Evolutionary conservation across 30 jellyfish, hydroid and myxozoan genomes (phyloP).

Genomic region (Calvadosia cruxmelitensis): DNA sequence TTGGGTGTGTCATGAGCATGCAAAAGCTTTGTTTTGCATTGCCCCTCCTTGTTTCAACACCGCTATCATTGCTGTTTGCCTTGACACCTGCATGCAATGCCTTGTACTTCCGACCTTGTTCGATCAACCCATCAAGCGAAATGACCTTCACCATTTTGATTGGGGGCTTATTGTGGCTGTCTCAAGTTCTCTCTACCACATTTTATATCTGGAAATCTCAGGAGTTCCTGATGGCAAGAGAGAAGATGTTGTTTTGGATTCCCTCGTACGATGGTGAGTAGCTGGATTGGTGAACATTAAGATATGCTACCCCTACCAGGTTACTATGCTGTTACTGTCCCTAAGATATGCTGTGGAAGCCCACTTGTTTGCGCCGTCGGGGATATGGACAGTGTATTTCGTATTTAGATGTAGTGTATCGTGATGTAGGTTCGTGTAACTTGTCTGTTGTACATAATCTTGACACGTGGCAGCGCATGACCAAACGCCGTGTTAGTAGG

Average conservation of each 20-base stretch:
- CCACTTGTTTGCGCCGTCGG: no score
- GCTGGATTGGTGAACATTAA: no score
- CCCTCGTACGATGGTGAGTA: constrained; percentile 72
- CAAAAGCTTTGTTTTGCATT: constrained; percentile 60
- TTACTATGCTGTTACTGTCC: no score
- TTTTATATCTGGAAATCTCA: constrained; percentile 65
- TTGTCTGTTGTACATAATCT: no score
- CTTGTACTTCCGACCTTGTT: not conserved
- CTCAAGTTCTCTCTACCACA: constrained; percentile 50
- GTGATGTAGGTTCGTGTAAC: no score
- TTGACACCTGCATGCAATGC: constrained; percentile 9
- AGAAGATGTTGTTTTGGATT: constrained; percentile 68
- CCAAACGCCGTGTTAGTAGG: no score
- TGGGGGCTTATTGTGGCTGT: constrained; percentile 59
- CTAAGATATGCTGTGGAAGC: no score
- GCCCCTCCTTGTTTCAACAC: constrained; percentile 57
- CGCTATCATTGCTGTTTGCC: constrained; percentile 25
- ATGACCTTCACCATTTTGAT: constrained; percentile 2
- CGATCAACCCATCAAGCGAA: not conserved
- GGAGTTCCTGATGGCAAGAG: constrained; percentile 80
- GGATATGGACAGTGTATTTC: no score
- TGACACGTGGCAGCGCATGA: no score
- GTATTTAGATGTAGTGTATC: no score
- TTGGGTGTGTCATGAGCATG: constrained; percentile 63
- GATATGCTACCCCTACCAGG: no score